A percentile compares a stretch with the other conserved stretches of the same genome.
phyloP scores from a whole-genome alignment of 2,888 invertebrate genomes.

The Melanophora roralis region DNA sequence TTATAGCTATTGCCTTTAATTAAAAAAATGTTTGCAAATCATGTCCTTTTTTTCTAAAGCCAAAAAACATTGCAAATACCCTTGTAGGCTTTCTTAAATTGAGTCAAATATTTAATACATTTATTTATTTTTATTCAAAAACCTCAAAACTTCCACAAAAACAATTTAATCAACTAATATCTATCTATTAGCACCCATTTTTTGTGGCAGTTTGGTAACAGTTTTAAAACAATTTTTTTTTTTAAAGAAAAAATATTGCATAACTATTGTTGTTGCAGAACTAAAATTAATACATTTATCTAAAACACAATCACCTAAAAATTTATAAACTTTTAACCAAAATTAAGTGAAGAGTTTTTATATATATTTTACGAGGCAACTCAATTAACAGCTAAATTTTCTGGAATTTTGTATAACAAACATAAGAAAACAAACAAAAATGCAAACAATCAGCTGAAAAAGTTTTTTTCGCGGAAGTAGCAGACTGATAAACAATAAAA shows the following conservation, averaged over 20 bases:
- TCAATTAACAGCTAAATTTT: slow-evolving; percentile 55
- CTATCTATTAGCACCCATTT: background rate
- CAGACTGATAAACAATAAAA: slow-evolving; percentile 39
- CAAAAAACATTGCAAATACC: background rate
- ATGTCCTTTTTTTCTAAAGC: background rate
- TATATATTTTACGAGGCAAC: slow-evolving; percentile 22
- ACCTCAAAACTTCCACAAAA: slow-evolving; percentile 50
- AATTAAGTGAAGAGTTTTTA: slow-evolving; percentile 57
- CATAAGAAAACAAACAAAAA: background rate
- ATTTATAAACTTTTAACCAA: slow-evolving; percentile 56
- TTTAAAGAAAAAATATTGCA: background rate
- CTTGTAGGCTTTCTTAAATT: background rate
- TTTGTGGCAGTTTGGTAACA: slow-evolving; percentile 49
- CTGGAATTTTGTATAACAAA: slow-evolving; percentile 13
- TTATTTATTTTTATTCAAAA: slow-evolving; percentile 13
- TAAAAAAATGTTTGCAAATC: background rate
- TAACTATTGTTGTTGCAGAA: background rate
- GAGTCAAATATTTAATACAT: too few relatives aligned
- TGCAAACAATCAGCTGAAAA: background rate
- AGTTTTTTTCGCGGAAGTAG: slow-evolving; percentile 10
- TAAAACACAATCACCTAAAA: slow-evolving; percentile 34
- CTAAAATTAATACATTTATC: slow-evolving; percentile 3
- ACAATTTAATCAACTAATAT: slow-evolving; percentile 41
- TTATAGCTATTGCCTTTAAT: too few relatives aligned
- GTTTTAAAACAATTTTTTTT: slow-evolving; percentile 46